Base-by-base conservation (phyloP, 2,888 invertebrate species). In the Villa cingulata region DNA sequence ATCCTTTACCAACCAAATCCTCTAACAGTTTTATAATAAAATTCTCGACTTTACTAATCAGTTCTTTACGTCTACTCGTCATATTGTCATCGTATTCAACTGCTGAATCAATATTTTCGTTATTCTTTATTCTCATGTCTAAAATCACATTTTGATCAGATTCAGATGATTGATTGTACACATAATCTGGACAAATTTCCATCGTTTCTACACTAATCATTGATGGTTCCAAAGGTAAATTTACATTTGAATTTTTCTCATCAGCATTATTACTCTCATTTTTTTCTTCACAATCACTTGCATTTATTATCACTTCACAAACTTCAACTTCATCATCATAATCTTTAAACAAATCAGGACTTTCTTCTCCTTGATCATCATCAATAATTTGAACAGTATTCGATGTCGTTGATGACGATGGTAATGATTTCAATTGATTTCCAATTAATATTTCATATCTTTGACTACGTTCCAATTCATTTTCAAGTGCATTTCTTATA, bases 21-120 rank as follows among this genome's bases (percentile, higher is more conserved):
- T 46, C n/a, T 6, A 46, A 41, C 4, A 46, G 10, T 20, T 7
- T 17, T n/a, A 15, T 37, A n/a, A 46, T 42, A 6, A 46, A 18
- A 37, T 23, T 18, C 23, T 46, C 46, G 29, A 46, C 37, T 46
- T 46, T 41, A 9, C n/a, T 20, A 9, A 46, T 42, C 12, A 46
- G 27, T 16, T 42, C 41, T n/a, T 32, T 32, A 23, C 23, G 23
- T 23, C 23, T 23, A 4, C 4, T 23, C 7, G 23, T 4, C 23
- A 23, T 7, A 23, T 6, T 23, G 7, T 6, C 4, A 23, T 23
- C 7, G 4, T 7, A 6, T 6, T 23, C 7, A 6, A 23, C 7
- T 23, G 4, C 23, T 23, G 7, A 23, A 23, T 23, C 23, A 23
- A 6, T 23, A 7, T 7, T 23, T 23, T 23, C 7, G 23, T 4